These are phyloP conservation scores for Trachelus iudaicus DNA, from an alignment of 2,888 invertebrate species.

Conservation along the genomic window DNA sequence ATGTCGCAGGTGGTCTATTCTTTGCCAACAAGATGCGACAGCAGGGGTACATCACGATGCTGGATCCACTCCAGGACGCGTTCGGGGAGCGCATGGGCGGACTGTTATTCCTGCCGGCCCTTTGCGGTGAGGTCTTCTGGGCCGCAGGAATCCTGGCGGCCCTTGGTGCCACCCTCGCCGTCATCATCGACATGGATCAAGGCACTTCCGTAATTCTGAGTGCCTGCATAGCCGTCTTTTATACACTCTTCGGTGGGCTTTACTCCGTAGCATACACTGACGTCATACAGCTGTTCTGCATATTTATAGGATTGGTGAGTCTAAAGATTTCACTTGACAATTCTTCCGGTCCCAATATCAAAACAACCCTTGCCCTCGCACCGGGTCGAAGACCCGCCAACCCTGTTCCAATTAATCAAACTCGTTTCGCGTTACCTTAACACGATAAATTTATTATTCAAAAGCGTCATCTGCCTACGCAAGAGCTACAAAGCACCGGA, in stretches of 20 bases:
- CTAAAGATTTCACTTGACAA: background rate
- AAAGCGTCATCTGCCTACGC: background rate
- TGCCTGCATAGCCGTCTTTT: constrained; percentile 95
- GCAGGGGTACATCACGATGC: constrained; percentile 98
- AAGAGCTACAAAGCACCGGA: background rate
- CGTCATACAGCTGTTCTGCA: constrained; percentile 97
- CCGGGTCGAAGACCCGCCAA: background rate
- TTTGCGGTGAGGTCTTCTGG: constrained; percentile 99
- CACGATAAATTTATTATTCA: background rate
- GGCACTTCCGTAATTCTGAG: constrained; percentile 93
- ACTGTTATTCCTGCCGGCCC: constrained; percentile 92
- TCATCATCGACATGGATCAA: constrained; percentile 97
- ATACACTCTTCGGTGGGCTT: constrained; percentile 96
- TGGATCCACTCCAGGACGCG: constrained; percentile 96
- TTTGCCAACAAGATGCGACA: constrained; percentile 98
- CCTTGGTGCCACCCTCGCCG: constrained; percentile 93
- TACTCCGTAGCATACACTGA: constrained; percentile 99
- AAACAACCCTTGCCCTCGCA: background rate
- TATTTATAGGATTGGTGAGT: constrained; percentile 90
- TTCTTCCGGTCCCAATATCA: background rate
- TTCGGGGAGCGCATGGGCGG: constrained; percentile 99
- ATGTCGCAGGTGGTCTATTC: constrained; percentile 86
- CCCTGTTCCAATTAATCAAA: background rate
- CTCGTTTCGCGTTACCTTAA: background rate
- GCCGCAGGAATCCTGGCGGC: constrained; percentile 98